Conservation (phyloP, 2,888 invertebrate genomes). For the Ochropleura plecta region DNA sequence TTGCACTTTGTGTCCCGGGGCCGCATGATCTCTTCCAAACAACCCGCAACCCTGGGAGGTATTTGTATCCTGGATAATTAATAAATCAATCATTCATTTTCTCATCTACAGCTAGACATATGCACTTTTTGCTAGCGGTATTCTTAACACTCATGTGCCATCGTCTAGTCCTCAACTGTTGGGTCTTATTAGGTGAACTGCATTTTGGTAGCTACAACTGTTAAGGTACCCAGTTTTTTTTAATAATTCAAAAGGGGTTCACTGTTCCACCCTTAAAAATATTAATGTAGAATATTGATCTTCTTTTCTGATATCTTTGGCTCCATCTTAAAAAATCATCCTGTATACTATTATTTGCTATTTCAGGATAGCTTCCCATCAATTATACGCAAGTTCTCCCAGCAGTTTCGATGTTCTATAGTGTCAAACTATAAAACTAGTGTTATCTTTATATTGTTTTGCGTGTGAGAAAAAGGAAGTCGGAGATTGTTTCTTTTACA, state of each 20-base stretch:
- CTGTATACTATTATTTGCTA: no score
- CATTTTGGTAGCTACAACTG: not conserved
- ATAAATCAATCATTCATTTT: not conserved
- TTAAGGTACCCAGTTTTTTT: no score
- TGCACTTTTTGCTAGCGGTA: not conserved
- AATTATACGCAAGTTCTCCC: no score
- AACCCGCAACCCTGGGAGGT: no score
- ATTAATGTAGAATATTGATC: no score
- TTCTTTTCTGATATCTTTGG: no score
- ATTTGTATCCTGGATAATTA: not conserved
- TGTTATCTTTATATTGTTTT: not conserved
- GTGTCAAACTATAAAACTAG: not conserved
- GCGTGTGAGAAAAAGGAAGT: slow-evolving; percentile 37
- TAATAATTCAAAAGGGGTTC: no score
- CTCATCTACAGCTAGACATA: not conserved
- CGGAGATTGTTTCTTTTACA: slow-evolving; percentile 30
- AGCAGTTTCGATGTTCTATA: not conserved
- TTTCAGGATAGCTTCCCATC: no score
- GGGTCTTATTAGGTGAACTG: not conserved
- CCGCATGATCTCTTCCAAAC: no score
- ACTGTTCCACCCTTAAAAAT: no score
- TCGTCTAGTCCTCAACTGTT: not conserved
- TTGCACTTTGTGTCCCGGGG: no score
- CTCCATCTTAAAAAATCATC: no score
- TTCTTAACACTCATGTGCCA: not conserved